A percentile compares a stretch with the other conserved stretches of the same genome.
Conservation (phyloP, 1,140 invertebrate genomes). For the Popillia japonica region DNA sequence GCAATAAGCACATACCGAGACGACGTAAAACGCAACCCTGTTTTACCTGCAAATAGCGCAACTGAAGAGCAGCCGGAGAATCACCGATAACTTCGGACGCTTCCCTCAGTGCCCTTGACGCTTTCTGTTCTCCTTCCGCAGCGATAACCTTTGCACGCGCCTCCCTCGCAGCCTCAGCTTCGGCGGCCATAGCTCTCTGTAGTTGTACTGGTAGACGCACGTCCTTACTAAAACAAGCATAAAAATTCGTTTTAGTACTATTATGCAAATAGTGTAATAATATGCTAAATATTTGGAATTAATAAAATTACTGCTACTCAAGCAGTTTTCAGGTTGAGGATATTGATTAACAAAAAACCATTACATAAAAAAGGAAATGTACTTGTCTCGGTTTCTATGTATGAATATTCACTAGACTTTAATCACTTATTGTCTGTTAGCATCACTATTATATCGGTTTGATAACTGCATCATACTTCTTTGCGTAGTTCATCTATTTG, state of each 20-base stretch:
- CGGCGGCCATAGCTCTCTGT: slow-evolving; percentile 90
- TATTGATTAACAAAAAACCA: too few relatives aligned
- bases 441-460: too few relatives aligned
- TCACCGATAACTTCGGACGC: slow-evolving; percentile 92
- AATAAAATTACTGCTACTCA: too few relatives aligned
- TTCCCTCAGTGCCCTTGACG: slow-evolving; percentile 87
- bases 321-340: too few relatives aligned
- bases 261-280: too few relatives aligned
- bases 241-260: background rate
- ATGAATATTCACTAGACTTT: too few relatives aligned
- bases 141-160: slow-evolving; percentile 81
- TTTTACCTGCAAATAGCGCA: slow-evolving; percentile 58
- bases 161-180: slow-evolving; percentile 85
- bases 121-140: slow-evolving; percentile 88
- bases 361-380: too few relatives aligned
- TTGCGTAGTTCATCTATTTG: too few relatives aligned
- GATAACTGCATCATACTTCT: too few relatives aligned
- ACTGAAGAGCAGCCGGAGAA: slow-evolving; percentile 88
- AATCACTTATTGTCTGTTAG: too few relatives aligned
- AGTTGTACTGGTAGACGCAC: slow-evolving; percentile 88
- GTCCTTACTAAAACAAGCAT: slow-evolving; percentile 78
- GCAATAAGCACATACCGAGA: slow-evolving; percentile 11
- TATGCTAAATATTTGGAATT: too few relatives aligned
- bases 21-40: slow-evolving; percentile 10
- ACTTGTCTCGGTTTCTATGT: too few relatives aligned